Conservation (phyloP, 2,113 vertebrate species). For the Ciconia boyciana region DNA sequence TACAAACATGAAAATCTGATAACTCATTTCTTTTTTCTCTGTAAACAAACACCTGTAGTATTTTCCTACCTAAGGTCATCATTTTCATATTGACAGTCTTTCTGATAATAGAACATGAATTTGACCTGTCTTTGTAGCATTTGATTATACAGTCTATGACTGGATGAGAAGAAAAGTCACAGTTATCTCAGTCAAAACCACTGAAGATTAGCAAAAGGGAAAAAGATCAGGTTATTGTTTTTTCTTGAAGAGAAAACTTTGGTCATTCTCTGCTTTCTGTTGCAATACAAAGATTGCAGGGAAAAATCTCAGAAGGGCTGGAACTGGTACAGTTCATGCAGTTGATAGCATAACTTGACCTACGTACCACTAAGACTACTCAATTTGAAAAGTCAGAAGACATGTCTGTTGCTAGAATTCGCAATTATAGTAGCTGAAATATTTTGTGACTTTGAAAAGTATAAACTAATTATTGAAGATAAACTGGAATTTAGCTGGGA, state of each 20-base stretch:
- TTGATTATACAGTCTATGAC: background rate
- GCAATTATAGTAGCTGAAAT: background rate
- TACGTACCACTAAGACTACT: background rate
- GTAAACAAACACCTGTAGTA: background rate
- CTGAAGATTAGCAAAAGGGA: background rate
- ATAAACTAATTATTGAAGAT: background rate
- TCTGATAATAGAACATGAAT: background rate
- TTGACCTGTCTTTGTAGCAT: background rate
- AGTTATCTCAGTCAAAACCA: background rate
- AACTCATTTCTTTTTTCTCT: background rate
- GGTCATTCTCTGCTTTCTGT: background rate
- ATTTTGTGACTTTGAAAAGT: background rate
- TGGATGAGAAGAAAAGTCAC: background rate
- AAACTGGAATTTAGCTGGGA: background rate
- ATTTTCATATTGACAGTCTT: background rate
- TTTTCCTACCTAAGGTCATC: background rate
- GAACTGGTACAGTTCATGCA: background rate
- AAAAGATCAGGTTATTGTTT: background rate
- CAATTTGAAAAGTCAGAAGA: background rate
- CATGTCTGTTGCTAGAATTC: background rate
- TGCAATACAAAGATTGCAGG: background rate
- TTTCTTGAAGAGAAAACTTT: background rate
- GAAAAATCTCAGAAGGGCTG: background rate
- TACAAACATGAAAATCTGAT: background rate
- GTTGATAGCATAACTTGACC: background rate